A percentile compares a stretch with the other conserved stretches of the same genome.
Conservation (phyloP, 2,888 invertebrate species). For the Idaea dimidiata region DNA sequence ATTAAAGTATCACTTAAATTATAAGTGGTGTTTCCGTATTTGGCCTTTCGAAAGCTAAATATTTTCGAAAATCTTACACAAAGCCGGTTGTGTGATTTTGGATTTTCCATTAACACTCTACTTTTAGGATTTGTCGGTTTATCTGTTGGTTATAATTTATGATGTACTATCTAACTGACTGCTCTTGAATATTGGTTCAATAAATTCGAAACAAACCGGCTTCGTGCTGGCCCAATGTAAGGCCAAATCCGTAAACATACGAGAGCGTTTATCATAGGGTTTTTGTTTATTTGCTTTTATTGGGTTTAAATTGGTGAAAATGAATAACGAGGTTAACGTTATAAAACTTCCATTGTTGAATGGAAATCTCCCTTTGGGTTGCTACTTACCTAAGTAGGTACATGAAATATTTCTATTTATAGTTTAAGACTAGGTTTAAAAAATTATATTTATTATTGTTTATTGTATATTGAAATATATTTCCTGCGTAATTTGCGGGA, state of each 20-base stretch:
- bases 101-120: not conserved
- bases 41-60: too few species aligned
- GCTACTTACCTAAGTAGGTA: too few species aligned
- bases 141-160: not conserved
- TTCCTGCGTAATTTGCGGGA: too few species aligned
- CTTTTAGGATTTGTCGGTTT: not conserved
- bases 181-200: constrained; percentile 28
- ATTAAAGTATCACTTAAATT: too few species aligned
- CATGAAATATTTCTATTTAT: too few species aligned
- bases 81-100: not conserved
- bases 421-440: too few species aligned
- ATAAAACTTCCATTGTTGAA: constrained; percentile 13
- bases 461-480: too few species aligned
- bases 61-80: too few species aligned
- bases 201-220: constrained; percentile 31
- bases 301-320: constrained; percentile 30
- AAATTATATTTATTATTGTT: too few species aligned
- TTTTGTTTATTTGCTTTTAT: constrained; percentile 33
- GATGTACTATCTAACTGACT: not conserved
- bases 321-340: constrained; percentile 25
- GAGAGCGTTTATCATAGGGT: constrained; percentile 30
- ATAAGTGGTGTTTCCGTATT: not conserved
- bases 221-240: constrained; percentile 29
- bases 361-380: not conserved
- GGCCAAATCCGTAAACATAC: constrained; percentile 25